Percentiles rank a stretch among this genome's conserved stretches.
These are phyloP conservation scores for Cheilosia impressa DNA, from an alignment of 2,888 invertebrate species.

Conservation along the genomic window DNA sequence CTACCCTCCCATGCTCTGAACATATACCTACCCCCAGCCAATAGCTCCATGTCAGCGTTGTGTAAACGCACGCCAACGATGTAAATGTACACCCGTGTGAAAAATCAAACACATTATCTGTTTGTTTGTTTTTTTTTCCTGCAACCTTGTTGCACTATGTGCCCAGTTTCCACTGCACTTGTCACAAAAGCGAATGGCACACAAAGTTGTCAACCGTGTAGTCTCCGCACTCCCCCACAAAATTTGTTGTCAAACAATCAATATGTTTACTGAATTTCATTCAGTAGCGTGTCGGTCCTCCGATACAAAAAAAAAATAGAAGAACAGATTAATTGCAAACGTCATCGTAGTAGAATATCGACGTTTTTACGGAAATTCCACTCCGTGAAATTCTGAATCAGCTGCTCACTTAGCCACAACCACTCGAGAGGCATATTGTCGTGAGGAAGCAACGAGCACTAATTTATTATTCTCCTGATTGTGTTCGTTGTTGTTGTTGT, in stretches of 20 bases:
- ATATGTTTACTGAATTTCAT: too few species aligned
- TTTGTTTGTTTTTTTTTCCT: neutral
- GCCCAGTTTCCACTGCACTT: conserved; percentile 38
- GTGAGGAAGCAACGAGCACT: conserved; percentile 24
- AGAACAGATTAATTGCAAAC: conserved; percentile 13
- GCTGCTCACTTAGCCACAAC: conserved; percentile 32
- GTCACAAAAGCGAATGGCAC: neutral
- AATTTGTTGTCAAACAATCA: neutral
- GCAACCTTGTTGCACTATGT: conserved; percentile 20
- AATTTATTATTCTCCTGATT: conserved; percentile 29
- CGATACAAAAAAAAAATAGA: neutral
- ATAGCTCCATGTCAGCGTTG: neutral
- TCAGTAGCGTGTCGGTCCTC: neutral
- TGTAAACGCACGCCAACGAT: neutral
- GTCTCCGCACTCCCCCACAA: too few species aligned
- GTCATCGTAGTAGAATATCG: conserved; percentile 18
- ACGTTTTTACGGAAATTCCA: conserved; percentile 50
- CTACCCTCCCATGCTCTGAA: too few species aligned
- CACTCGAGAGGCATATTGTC: conserved; percentile 41
- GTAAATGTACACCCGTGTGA: conserved; percentile 23
- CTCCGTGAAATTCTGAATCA: conserved; percentile 42
- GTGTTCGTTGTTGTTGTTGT: neutral
- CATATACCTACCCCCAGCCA: neutral
- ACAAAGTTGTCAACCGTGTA: neutral
- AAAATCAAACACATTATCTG: conserved; percentile 21